Base-by-base conservation (phyloP, 1,140 invertebrate species). In the Drosophila pseudoananassae region DNA sequence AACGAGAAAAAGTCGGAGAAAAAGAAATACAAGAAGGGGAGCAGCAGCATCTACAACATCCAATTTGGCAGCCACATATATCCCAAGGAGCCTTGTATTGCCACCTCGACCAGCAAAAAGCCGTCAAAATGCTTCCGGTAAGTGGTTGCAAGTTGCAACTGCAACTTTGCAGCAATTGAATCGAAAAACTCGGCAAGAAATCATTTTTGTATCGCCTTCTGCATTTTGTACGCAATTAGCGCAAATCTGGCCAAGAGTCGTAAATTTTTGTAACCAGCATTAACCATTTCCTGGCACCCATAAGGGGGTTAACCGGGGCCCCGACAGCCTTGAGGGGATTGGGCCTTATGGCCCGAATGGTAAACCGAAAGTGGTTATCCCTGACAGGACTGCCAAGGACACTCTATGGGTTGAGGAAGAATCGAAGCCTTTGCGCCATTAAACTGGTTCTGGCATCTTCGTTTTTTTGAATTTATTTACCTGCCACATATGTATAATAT, bases 101-200 rank as follows among this genome's bases (percentile, higher is more conserved):
- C 71, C 70, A 75, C 70, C 71, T 75, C 59, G 57, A 78, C 52
- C 71, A 78, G 70, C 46, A 54, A 65, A 87, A 84, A 66, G 76
- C 81, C 73, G 80, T 77, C 82, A 87, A 84, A 81, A 84, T 84
- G 81, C 77, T 84, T 84, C 82, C 82, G 81, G 81, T 84, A 84
- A 84, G 81, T 84, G 47, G 43, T 56, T 69, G 63, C 63, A 29
- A 49, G 43, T 40, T 40, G 38, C n/a, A n/a, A n/a, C n/a, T n/a
- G n/a, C 40, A 43, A 43, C 10, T 36, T 36, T 36, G 33, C 40
- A 17, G 40, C 17, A 46, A 46, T 33, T 33, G 50, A 71, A 65
- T 12, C 15, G 14, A 27, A 29, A 29, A 71, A 46, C 33, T 36
- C 33, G 12, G 3, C 33, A 47, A 53, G 27, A 73, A 73, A 73